A percentile compares a stretch with the other conserved stretches of the same genome.
phyloP scores from a whole-genome alignment of 2,888 invertebrate species.

The Hymenopus coronatus region DNA sequence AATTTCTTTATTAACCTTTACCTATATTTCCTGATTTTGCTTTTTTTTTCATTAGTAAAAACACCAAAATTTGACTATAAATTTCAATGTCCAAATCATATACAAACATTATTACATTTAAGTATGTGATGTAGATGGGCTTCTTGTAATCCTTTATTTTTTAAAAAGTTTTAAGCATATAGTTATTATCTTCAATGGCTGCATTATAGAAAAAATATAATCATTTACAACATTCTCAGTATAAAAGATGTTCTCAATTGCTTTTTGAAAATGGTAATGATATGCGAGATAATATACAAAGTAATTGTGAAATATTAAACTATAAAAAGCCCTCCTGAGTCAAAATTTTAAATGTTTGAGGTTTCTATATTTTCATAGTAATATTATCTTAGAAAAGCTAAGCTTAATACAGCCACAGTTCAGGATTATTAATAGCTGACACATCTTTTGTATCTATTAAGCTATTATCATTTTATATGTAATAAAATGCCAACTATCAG shows the following conservation, averaged over 20 bases:
- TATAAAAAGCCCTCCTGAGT: background rate
- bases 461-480: too few relatives aligned
- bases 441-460: too few relatives aligned
- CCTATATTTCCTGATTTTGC: too few relatives aligned
- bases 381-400: background rate
- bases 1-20: too few relatives aligned
- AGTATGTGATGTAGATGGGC: background rate
- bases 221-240: background rate
- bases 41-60: too few relatives aligned
- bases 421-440: too few relatives aligned
- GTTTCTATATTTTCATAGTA: background rate
- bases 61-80: too few relatives aligned
- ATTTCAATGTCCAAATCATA: background rate
- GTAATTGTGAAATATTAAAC: background rate
- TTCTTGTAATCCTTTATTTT: background rate
- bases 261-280: background rate
- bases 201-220: background rate
- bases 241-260: background rate
- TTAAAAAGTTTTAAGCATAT: background rate
- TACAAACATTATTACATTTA: background rate
- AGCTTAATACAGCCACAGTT: background rate
- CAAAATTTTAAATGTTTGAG: background rate
- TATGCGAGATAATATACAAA: background rate
- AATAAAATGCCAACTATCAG: too few relatives aligned
- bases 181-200: background rate